Evolutionary conservation across 2,113 vertebrate species (phyloP).

Genomic region (Brachypteracias leptosomus): DNA sequence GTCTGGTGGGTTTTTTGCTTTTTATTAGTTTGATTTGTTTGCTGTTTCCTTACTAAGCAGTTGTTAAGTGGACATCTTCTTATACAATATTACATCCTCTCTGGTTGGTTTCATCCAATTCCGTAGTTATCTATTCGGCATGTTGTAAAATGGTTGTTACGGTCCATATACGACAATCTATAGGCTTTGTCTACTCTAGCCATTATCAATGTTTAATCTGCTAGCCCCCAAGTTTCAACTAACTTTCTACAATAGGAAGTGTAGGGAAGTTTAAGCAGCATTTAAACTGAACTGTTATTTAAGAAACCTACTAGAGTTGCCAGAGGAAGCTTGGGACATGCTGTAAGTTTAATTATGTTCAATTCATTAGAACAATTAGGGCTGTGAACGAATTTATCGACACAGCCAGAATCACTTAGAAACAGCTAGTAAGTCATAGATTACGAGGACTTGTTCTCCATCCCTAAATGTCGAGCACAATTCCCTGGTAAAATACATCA

Average conservation of each 20-base stretch:
- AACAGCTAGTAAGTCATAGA: conserved; percentile 72
- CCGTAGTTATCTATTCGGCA: not conserved
- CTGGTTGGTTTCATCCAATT: not conserved
- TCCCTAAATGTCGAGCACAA: not conserved
- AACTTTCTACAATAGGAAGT: not conserved
- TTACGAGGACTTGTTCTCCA: conserved; percentile 34
- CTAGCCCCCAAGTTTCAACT: not conserved
- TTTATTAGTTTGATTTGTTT: not conserved
- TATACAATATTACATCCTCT: not conserved
- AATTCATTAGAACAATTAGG: conserved; percentile 81
- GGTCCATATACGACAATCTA: not conserved
- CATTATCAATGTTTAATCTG: not conserved
- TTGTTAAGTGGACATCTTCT: not conserved
- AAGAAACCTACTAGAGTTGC: conserved; percentile 67
- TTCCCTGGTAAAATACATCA: conserved; percentile 45
- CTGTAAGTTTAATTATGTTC: conserved; percentile 79
- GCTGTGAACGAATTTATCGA: conserved; percentile 77
- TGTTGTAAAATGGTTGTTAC: not conserved
- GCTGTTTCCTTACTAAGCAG: not conserved
- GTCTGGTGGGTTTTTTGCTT: not conserved
- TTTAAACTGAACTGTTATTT: no score
- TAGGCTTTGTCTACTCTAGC: not conserved
- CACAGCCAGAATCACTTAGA: conserved; percentile 75
- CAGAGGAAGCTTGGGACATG: conserved; percentile 70
- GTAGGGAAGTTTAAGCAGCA: not conserved